Evolutionary conservation across 2,113 vertebrate species (phyloP), one percentile per base, ranked within the genome.

Genomic region (Chiloscyllium plagiosum): DNA sequence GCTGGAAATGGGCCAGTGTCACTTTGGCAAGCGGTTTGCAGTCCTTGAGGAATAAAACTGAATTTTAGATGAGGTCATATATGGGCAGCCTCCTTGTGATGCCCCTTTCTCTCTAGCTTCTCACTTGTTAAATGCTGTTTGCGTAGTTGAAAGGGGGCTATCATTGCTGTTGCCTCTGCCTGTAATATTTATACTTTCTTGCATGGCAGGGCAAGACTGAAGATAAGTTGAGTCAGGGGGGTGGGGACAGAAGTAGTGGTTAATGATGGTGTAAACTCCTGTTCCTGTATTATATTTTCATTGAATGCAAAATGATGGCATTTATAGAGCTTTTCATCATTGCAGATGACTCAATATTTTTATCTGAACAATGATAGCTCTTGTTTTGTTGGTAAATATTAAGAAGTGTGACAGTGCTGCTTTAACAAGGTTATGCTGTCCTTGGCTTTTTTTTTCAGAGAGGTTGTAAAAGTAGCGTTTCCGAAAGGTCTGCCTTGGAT

Each of bases 1-100:
- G 96, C 96, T 96, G 96, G 96, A 96, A 86, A 83, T 7, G 95
- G 94, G 65, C 96, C 96, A 96, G 94, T 96, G 95, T 95, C n/a
- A 86, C 78, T 96, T 56, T 96, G 96, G 76, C 70, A 96, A 95
- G n/a, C 50, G 8, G 26, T 89, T 92, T 96, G 72, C 95, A 96
- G 96, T 83, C 96, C 95, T 86, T 42, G 52, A 90, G 85, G 94
- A 87, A 76, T 89, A 72, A 76, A 90, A 52, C 37, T 89, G 96
- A 87, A 94, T 95, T 96, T 95, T 72, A 83, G 80, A 95, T 96
- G 92, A 96, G 96, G 95, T 96, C 96, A 96, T 96, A 94, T 89
- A 69, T 96, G 94, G 42, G 70, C 80, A 96, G 95, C 50, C 24
- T 72, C 42, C 42, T 52, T 95, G 68, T 72, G 47, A 95, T 50